Evolutionary conservation across 1,140 invertebrate genomes (phyloP).

Genomic region (Cydia strobilella): DNA sequence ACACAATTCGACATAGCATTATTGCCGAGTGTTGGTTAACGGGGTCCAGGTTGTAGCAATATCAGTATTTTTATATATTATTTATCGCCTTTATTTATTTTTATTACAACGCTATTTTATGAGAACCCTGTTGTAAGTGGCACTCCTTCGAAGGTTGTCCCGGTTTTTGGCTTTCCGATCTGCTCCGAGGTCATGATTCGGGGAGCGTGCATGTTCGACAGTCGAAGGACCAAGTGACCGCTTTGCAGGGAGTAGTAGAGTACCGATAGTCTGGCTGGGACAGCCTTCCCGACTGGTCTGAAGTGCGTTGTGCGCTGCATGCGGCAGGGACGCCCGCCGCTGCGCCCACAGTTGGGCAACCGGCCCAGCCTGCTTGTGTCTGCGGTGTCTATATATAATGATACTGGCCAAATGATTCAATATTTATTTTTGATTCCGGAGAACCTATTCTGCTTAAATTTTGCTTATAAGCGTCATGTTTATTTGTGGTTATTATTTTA

Average conservation of each 20-base stretch:
- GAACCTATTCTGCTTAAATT: slow-evolving; percentile 80
- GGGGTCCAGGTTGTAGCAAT: slow-evolving; percentile 78
- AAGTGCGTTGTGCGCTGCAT: slow-evolving; percentile 30
- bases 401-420: slow-evolving; percentile 77
- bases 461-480: slow-evolving; percentile 77
- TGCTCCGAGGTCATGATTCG: slow-evolving; percentile 58
- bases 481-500: slow-evolving; percentile 73
- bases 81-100: slow-evolving; percentile 79
- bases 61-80: slow-evolving; percentile 74
- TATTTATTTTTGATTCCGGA: slow-evolving; percentile 79
- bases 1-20: slow-evolving; percentile 65
- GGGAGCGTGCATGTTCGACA: slow-evolving; percentile 71
- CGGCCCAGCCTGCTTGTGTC: slow-evolving; percentile 53
- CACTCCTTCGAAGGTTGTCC: slow-evolving; percentile 81
- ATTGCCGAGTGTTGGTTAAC: slow-evolving; percentile 77
- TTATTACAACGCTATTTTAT: slow-evolving; percentile 67
- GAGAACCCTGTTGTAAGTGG: slow-evolving; percentile 67
- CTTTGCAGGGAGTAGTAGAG: slow-evolving; percentile 65
- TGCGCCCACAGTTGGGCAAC: neutral
- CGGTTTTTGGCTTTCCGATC: slow-evolving; percentile 79
- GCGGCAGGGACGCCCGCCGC: slow-evolving; percentile 47
- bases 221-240: slow-evolving; percentile 66
- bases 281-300: slow-evolving; percentile 63
- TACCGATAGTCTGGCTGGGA: slow-evolving; percentile 67
- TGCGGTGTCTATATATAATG: slow-evolving; percentile 67